phyloP scores from a whole-genome alignment of 1,140 invertebrate genomes.

The Lepidurus couesii region DNA sequence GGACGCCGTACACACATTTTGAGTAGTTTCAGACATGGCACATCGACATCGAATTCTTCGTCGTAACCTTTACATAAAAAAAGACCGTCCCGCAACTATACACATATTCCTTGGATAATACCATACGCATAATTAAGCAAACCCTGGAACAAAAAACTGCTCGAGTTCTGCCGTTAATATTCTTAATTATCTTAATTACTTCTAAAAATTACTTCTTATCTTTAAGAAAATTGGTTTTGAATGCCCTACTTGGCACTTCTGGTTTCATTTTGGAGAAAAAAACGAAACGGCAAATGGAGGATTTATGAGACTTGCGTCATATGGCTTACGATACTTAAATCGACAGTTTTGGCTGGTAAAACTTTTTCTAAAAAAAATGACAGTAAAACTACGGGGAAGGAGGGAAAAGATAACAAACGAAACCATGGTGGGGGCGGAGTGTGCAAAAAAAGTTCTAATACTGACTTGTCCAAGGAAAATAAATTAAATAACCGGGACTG shows the following conservation, averaged over 20 bases:
- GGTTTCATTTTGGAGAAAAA: not conserved
- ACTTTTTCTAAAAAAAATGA: not conserved
- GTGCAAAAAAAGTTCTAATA: slow-evolving; percentile 6
- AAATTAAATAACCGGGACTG: not conserved
- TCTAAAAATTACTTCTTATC: not conserved
- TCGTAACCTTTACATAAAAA: not conserved
- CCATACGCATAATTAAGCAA: not conserved
- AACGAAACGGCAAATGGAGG: not conserved
- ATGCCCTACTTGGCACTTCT: slow-evolving; percentile 2
- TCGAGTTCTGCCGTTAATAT: not conserved
- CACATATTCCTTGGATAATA: not conserved
- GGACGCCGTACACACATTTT: slow-evolving; percentile 13
- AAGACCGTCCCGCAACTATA: not conserved
- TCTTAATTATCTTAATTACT: not conserved
- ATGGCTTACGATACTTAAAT: not conserved
- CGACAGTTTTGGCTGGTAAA: not conserved
- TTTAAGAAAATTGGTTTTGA: not conserved
- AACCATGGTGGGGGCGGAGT: not conserved
- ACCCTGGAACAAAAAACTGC: not conserved
- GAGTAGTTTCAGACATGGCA: slow-evolving; percentile 18
- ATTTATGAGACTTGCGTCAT: not conserved
- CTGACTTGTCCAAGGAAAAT: slow-evolving; percentile 7
- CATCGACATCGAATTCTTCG: not conserved
- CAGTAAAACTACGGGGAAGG: not conserved
- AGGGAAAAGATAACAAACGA: not conserved